Percentiles rank a stretch among this genome's conserved stretches.
phyloP scores from a whole-genome alignment of 2,113 vertebrate species.

The Sialia sialis region DNA sequence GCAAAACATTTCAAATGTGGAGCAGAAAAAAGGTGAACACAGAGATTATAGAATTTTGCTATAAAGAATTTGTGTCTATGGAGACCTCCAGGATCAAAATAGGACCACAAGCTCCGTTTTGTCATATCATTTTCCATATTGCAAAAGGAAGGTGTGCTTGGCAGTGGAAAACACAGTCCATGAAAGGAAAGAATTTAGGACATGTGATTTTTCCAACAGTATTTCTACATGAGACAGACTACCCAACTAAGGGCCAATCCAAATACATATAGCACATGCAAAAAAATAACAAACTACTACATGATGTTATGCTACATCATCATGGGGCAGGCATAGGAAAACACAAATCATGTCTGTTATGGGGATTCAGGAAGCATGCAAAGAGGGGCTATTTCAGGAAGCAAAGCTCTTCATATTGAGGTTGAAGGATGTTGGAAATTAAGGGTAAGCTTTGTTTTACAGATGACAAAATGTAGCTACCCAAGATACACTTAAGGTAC shows the following conservation, averaged over 20 bases:
- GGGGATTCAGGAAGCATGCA: not conserved
- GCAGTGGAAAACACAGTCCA: not conserved
- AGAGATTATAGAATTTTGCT: not conserved
- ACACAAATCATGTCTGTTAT: not conserved
- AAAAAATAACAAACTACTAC: not conserved
- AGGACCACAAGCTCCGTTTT: not conserved
- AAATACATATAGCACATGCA: not conserved
- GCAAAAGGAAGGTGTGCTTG: not conserved
- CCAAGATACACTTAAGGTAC: not conserved
- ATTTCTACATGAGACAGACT: not conserved
- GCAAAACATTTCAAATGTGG: not conserved
- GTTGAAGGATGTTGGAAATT: not conserved
- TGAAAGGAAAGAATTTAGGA: not conserved
- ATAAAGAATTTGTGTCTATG: not conserved
- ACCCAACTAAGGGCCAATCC: not conserved
- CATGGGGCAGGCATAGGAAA: not conserved
- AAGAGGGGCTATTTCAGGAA: not conserved
- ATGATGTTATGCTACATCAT: not conserved
- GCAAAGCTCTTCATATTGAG: not conserved
- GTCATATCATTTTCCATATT: not conserved
- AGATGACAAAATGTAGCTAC: not conserved
- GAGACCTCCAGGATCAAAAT: not conserved
- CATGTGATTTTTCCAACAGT: not conserved
- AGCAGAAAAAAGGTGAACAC: not conserved
- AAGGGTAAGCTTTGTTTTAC: not conserved